Evolutionary conservation across 2,888 invertebrate species (phyloP), one percentile per base, ranked within the genome.

Genomic region (Thera britannica): DNA sequence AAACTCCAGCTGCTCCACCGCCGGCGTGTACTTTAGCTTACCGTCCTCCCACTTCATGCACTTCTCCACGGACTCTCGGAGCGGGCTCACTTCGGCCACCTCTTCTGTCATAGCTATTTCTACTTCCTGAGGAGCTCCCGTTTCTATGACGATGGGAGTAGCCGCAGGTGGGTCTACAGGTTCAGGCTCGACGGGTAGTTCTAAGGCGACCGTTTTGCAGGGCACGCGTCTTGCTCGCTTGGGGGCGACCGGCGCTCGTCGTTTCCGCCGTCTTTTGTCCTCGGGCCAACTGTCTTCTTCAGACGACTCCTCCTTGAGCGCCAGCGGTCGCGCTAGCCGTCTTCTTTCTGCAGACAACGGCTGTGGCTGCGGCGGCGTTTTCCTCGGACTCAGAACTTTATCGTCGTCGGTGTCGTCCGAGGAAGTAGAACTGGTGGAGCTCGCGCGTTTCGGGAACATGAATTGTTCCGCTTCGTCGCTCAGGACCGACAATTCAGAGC

Each of bases 381-480:
- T 93, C 6, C 93, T 91, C 3, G 94, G 90, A 12, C 86, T 79
- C 2, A 75, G 63, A 8, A 75, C 73, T 34, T 80, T 79, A 74
- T 94, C 79, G 8, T 83, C 82, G 72, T 95, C 95, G 0, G 95
- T 95, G 71, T 95, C 95, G 0, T 95, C 95, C 3, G 94, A 94
- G 0, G 94, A 93, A 9, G 94, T 93, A 35, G 94, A 94, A 66
- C 91, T 93, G 0, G 89, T 85, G 0, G 94, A 92, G 67, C 95
- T 95, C 23, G 96, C 95, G 52, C 95, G 94, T 75, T 95, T 96
- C 0, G 97, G 96, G 82, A 98, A 98, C 95, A 98, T 96, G 82
- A 98, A 98, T 77, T 96, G 97, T 79, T 97, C 97, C 0, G 98
- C 98, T 84, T 98, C 97, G 77, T 97, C 97, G 79, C 97, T 97